Evolutionary conservation across 2,113 vertebrate species (phyloP).

Genomic region (Acrocephalus arundinaceus): DNA sequence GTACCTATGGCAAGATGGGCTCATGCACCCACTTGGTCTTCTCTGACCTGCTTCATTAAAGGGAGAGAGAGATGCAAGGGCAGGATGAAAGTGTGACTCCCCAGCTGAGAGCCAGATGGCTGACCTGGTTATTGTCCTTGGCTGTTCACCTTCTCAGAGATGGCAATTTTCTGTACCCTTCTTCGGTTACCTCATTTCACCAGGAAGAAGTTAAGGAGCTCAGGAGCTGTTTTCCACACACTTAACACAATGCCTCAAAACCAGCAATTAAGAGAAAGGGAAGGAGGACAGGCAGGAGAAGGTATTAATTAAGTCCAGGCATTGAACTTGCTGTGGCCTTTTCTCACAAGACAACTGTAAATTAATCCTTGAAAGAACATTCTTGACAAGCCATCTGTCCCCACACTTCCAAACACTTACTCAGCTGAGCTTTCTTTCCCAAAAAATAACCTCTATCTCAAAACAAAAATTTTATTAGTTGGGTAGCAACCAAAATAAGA

Average conservation of each 20-base stretch:
- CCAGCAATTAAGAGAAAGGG: not conserved
- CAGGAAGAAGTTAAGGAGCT: not conserved
- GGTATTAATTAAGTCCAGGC: not conserved
- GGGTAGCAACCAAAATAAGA: not conserved
- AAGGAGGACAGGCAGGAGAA: not conserved
- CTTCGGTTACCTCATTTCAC: not conserved
- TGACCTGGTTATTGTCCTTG: not conserved
- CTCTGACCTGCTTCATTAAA: not conserved
- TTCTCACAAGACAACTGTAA: not conserved
- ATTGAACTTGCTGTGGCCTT: not conserved
- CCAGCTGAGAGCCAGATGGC: not conserved
- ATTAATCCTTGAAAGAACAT: not conserved
- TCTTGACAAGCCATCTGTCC: not conserved
- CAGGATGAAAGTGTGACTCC: not conserved
- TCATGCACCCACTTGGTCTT: not conserved
- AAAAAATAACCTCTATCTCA: not conserved
- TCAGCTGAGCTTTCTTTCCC: not conserved
- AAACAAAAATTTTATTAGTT: not conserved
- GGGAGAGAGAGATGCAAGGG: not conserved
- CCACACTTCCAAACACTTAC: not conserved
- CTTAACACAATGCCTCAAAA: not conserved
- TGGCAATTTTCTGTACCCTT: not conserved
- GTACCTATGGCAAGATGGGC: not conserved
- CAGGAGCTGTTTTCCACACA: not conserved
- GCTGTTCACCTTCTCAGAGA: not conserved